Evolutionary conservation across 2,888 invertebrate genomes (phyloP).

Genomic region (Hemaris fuciformis): DNA sequence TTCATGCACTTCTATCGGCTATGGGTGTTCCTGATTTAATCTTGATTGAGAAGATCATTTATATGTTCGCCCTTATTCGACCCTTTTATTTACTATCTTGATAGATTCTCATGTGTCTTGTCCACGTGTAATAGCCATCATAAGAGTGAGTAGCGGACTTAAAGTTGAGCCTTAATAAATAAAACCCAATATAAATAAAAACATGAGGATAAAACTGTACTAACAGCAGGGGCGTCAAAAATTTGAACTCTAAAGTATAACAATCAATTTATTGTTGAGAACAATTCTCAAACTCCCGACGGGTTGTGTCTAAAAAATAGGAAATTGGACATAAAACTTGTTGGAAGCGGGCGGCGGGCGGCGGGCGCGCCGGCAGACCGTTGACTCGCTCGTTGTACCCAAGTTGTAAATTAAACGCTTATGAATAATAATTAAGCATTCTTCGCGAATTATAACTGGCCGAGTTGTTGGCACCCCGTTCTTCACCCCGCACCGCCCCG

Average conservation of each 20-base stretch:
- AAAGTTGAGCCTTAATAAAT: no score
- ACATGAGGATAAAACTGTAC: not conserved
- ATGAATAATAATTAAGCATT: constrained; percentile 12
- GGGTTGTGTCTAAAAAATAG: constrained; percentile 7
- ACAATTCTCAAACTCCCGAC: constrained; percentile 7
- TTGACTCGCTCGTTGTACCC: not conserved
- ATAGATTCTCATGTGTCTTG: no score
- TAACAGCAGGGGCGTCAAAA: not conserved
- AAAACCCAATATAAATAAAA: not conserved
- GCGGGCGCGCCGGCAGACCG: not conserved
- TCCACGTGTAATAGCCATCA: no score
- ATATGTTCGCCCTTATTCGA: no score
- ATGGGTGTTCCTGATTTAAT: no score
- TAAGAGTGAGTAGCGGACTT: not conserved
- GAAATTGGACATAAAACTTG: constrained; percentile 2
- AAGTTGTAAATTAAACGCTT: constrained; percentile 14
- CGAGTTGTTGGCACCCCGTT: not conserved
- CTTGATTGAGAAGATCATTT: no score
- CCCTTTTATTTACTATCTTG: no score
- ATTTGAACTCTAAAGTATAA: not conserved
- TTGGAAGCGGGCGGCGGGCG: not conserved
- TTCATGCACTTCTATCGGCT: no score
- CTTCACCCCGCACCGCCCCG: not conserved
- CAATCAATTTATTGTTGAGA: constrained; percentile 2
- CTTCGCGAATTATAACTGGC: constrained; percentile 5